phyloP scores from a whole-genome alignment of 2,797 vertebrate genomes.

The Tarsius wallacei region DNA sequence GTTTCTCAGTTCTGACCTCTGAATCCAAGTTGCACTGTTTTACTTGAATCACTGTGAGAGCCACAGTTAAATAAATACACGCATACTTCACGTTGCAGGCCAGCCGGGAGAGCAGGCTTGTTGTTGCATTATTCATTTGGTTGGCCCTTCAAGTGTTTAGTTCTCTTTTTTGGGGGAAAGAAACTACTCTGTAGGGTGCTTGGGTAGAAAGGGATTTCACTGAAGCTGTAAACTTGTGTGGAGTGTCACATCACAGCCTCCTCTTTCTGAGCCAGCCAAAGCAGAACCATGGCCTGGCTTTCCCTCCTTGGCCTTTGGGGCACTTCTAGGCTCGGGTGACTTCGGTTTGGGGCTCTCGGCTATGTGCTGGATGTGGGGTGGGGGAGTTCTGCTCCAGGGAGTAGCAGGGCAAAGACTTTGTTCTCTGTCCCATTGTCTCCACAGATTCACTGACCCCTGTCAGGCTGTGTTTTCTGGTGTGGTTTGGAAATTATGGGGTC shows the following conservation, averaged over 20 bases:
- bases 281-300: background rate
- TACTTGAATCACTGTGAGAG: background rate
- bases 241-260: background rate
- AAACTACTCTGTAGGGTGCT: background rate
- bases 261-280: background rate
- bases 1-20: slow-evolving; percentile 41
- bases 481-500: background rate
- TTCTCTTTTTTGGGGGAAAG: background rate
- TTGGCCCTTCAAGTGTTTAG: background rate
- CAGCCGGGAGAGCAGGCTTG: background rate
- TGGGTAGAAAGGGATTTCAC: background rate
- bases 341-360: background rate
- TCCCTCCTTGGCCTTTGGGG: background rate
- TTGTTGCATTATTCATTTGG: slow-evolving; percentile 34
- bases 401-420: background rate
- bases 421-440: background rate
- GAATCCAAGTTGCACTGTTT: background rate
- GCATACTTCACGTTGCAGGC: background rate
- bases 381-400: background rate
- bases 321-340: background rate
- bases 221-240: background rate
- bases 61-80: background rate
- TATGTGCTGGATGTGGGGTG: background rate
- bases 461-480: background rate
- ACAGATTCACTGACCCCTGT: background rate